These are phyloP conservation scores for Caenorhabditis zanzibari DNA, from an alignment of 2,888 invertebrate species.

Conservation along the genomic window DNA sequence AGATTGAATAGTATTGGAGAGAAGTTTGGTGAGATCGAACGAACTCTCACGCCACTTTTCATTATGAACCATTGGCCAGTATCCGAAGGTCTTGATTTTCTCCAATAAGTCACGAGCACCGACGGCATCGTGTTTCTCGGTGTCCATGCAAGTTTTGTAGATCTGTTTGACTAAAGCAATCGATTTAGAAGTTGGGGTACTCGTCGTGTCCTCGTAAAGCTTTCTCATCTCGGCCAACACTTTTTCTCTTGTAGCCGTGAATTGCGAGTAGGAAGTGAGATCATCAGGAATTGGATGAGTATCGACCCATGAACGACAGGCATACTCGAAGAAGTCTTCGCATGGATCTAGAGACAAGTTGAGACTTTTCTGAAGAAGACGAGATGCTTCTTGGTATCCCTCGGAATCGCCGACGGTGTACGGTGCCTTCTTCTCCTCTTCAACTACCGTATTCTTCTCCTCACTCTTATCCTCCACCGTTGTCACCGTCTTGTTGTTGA, in stretches of 20 bases:
- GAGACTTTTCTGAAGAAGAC: conserved; percentile 49
- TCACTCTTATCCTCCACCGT: conserved; percentile 1
- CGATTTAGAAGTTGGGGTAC: conserved; percentile 73
- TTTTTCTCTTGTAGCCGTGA: conserved; percentile 79
- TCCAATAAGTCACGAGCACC: conserved; percentile 75
- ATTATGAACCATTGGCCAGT: conserved; percentile 81
- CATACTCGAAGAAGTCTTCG: conserved; percentile 77
- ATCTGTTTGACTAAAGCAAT: conserved; percentile 77
- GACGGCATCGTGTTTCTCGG: conserved; percentile 69
- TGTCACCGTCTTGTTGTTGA: conserved; percentile 18
- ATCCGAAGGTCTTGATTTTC: conserved; percentile 71
- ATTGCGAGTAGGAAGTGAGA: conserved; percentile 78
- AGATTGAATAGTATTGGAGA: conserved; percentile 74
- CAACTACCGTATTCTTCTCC: conserved; percentile 14
- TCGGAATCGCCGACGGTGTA: conserved; percentile 47
- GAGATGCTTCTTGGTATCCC: conserved; percentile 53
- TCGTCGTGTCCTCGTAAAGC: conserved; percentile 77
- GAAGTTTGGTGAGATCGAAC: conserved; percentile 71
- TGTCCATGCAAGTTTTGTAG: conserved; percentile 79
- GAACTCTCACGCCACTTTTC: conserved; percentile 60
- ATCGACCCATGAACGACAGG: conserved; percentile 79
- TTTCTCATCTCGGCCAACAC: conserved; percentile 76
- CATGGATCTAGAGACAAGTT: conserved; percentile 68
- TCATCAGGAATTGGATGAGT: conserved; percentile 78
- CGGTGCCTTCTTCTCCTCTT: conserved; percentile 35